A percentile compares a stretch with the other conserved stretches of the same genome.
Evolutionary conservation across 2,888 invertebrate species (phyloP).

Genomic region (Drosophila meridionalis): DNA sequence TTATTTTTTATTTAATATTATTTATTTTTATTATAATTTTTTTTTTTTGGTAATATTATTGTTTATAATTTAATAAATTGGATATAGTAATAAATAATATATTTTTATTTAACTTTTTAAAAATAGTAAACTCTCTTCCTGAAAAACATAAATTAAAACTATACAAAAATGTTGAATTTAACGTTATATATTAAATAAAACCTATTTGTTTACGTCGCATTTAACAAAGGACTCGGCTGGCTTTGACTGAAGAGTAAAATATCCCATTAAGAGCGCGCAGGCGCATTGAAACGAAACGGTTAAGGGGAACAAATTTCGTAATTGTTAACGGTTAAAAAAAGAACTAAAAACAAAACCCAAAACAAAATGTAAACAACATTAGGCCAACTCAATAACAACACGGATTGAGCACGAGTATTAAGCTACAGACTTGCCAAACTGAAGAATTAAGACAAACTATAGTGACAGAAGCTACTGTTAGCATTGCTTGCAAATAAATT

Average conservation of each 20-base stretch:
- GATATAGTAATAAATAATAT: no score
- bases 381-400: not conserved
- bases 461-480: no score
- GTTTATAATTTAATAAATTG: no score
- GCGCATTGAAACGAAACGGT: conserved; percentile 49
- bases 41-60: no score
- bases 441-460: not conserved
- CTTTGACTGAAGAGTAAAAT: conserved; percentile 41
- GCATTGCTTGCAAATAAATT: not conserved
- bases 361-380: conserved; percentile 66
- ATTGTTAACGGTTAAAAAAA: conserved; percentile 51
- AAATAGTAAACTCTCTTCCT: no score
- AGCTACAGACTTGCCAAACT: not conserved
- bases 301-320: conserved; percentile 27
- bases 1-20: no score
- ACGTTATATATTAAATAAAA: not conserved
- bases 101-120: no score
- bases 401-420: not conserved
- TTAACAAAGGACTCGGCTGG: not conserved
- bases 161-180: no score
- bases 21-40: no score
- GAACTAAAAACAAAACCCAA: conserved; percentile 33
- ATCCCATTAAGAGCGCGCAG: conserved; percentile 55
- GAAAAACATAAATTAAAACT: no score
- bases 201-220: not conserved